Base-by-base conservation (phyloP, 2,113 vertebrate genomes). In the Mesitornis unicolor region DNA sequence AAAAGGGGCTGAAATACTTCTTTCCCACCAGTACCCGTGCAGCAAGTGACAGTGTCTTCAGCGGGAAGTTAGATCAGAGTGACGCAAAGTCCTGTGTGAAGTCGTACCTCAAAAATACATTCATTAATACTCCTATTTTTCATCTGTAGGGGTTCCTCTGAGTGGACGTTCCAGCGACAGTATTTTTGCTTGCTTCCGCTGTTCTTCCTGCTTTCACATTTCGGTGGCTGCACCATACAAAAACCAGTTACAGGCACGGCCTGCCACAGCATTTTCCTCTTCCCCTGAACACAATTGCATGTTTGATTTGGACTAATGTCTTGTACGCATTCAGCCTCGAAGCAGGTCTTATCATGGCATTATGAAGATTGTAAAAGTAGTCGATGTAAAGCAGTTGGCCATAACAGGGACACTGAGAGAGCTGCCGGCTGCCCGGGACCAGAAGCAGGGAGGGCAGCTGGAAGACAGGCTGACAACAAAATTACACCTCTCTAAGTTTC, bases 21-120 rank as follows among this genome's bases (percentile, higher is more conserved):
- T 9, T 16, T 67, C 7, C 35, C 2, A 1, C 0, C 2, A 57
- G 19, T 56, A 45, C 3, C 31, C 14, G 82, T 25, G 26, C 3
- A 33, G 25, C 48, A n/a, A 29, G 13, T 77, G 22, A 26, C 48
- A 47, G 15, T 1, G 0, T 85, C 38, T 80, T 21, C 38, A 54
- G 12, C 1, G 6, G 18, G 38, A 91, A 22, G 25, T 33, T 48
- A 2, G 8, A 15, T 68, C n/a, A 53, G 25, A 83, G 16, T 10
- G 38, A 87, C 25, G n/a, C 42, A 54, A 65, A 67, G 38, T 53
- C 51, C 24, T 59, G 6, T 76, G 28, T 28, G 29, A 79, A 88
- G 26, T 12, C 0, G 0, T 79, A 36, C 47, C 17, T 79, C 31
- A 82, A 75, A 76, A 85, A 38, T 24, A 8, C n/a, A 7, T 80